These are phyloP conservation scores for Rhincodon typus DNA, from an alignment of 2,797 vertebrate species.

Conservation along the genomic window DNA sequence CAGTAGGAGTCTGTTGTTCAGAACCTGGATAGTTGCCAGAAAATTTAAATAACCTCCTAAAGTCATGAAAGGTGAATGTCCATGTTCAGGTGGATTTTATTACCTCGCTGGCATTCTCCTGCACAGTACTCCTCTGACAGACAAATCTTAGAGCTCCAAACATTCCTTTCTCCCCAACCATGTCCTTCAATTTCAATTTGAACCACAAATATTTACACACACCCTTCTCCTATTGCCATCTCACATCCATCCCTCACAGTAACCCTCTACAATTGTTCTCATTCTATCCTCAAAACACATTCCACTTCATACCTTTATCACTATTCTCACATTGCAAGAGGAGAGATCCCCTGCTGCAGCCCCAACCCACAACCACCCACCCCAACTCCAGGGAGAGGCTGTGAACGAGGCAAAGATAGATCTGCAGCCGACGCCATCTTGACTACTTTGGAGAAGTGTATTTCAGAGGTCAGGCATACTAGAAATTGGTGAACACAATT, in stretches of 20 bases:
- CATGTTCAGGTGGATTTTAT: not conserved
- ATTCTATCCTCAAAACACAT: not conserved
- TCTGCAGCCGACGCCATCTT: too few relatives aligned
- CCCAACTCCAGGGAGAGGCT: too few relatives aligned
- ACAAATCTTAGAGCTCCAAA: not conserved
- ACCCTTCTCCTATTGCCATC: not conserved
- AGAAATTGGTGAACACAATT: not conserved
- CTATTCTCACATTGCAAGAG: not conserved
- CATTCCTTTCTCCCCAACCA: not conserved
- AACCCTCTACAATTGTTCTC: not conserved
- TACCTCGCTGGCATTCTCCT: not conserved
- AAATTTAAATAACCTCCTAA: not conserved
- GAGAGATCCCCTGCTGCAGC: too few relatives aligned
- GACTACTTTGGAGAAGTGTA: too few relatives aligned
- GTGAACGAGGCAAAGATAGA: too few relatives aligned
- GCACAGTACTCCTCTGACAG: not conserved
- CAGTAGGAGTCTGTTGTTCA: not conserved
- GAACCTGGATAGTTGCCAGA: not conserved
- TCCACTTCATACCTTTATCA: not conserved
- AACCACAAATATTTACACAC: not conserved
- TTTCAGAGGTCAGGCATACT: not conserved
- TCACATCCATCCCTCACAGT: not conserved
- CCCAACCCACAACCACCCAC: too few relatives aligned
- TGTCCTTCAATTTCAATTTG: not conserved
- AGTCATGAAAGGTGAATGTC: not conserved